phyloP scores from a whole-genome alignment of 2,113 vertebrate species.

The Cheirogaleus medius region DNA sequence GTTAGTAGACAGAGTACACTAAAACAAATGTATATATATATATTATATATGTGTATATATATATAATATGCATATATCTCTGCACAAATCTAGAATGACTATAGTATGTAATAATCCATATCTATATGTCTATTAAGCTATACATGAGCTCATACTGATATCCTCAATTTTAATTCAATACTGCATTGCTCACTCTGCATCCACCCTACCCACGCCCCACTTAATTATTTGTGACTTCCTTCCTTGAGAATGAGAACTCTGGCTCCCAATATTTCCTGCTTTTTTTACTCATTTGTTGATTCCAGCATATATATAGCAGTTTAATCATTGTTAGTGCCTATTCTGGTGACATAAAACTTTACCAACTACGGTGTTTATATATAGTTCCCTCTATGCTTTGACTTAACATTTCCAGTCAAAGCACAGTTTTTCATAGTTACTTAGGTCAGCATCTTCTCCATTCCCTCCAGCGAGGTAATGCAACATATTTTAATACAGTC shows the following conservation, averaged over 20 bases:
- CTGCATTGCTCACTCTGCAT: not conserved
- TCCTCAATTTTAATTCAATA: not conserved
- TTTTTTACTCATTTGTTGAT: not conserved
- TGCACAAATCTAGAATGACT: too few species aligned
- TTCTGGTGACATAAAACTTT: not conserved
- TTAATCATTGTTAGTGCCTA: not conserved
- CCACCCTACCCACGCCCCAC: too few species aligned
- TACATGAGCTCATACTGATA: not conserved
- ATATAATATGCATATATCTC: not conserved
- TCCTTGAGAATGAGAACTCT: not conserved
- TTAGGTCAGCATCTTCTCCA: not conserved
- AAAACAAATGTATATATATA: not conserved
- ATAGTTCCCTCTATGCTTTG: not conserved
- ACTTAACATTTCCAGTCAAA: not conserved
- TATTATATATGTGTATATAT: too few species aligned
- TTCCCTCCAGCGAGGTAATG: not conserved
- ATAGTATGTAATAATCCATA: not conserved
- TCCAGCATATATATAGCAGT: not conserved
- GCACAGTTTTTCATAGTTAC: not conserved
- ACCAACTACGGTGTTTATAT: not conserved
- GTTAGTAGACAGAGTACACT: not conserved
- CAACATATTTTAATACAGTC: not conserved
- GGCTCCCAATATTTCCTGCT: not conserved
- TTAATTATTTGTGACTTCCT: not conserved
- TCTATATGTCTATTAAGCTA: not conserved